Evolutionary conservation across 2,113 vertebrate species (phyloP).

Genomic region (Pontoporia blainvillei): DNA sequence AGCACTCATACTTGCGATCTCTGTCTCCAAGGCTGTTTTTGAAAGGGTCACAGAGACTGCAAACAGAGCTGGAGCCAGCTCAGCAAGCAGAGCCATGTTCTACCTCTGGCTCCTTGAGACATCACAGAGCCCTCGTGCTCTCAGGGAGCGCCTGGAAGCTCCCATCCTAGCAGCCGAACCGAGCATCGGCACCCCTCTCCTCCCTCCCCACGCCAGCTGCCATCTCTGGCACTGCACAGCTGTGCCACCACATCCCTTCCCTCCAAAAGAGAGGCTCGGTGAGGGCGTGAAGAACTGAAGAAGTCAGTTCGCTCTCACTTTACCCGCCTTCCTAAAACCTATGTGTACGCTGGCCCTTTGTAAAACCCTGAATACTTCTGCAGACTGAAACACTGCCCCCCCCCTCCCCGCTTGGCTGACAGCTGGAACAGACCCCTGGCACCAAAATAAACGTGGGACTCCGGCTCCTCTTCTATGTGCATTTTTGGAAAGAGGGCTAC

Average conservation of each 20-base stretch:
- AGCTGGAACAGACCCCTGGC: neutral
- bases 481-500: neutral
- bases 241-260: conserved; percentile 8
- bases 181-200: fast-evolving
- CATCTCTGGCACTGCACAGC: neutral
- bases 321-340: neutral
- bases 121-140: neutral
- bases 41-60: neutral
- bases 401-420: neutral
- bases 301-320: neutral
- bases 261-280: neutral
- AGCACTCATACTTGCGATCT: neutral
- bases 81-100: neutral
- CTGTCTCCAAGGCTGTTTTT: neutral
- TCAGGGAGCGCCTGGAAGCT: neutral
- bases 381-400: neutral
- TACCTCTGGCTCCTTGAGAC: neutral
- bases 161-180: neutral
- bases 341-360: neutral
- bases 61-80: neutral
- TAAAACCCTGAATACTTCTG: neutral
- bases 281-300: neutral
- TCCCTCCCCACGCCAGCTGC: neutral
- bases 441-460: neutral
- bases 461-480: too few relatives aligned